phyloP scores from a whole-genome alignment of 2,888 invertebrate genomes.

The Achlya flavicornis region DNA sequence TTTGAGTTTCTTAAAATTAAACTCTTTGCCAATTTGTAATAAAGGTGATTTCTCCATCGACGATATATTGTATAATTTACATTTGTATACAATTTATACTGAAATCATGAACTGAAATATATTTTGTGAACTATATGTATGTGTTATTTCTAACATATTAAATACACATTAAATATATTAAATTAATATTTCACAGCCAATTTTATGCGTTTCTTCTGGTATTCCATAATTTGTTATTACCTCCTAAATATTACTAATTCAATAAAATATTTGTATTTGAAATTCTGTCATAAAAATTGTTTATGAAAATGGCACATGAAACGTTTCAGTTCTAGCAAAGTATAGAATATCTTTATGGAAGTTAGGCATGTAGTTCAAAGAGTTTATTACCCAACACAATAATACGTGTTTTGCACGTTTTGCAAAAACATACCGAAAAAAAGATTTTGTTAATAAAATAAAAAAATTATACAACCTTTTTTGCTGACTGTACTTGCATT shows the following conservation, averaged over 20 bases:
- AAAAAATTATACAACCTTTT: too few relatives aligned
- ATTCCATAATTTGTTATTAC: background rate
- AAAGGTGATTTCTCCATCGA: background rate
- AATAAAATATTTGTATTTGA: background rate
- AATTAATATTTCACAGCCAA: background rate
- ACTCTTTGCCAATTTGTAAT: background rate
- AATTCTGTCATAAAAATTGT: too few relatives aligned
- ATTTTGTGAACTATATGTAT: background rate
- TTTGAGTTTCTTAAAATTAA: background rate
- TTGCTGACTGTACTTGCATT: too few relatives aligned
- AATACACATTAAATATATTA: background rate
- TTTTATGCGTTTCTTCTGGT: conserved; percentile 6
- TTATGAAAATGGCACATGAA: too few relatives aligned
- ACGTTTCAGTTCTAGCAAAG: too few relatives aligned
- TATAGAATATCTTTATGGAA: too few relatives aligned
- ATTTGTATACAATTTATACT: background rate
- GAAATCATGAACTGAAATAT: background rate
- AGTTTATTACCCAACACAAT: too few relatives aligned
- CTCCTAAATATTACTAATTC: background rate
- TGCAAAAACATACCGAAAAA: too few relatives aligned
- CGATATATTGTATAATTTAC: background rate
- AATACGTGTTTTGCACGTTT: too few relatives aligned
- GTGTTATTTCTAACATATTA: background rate
- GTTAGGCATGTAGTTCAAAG: too few relatives aligned
- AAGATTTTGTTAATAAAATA: too few relatives aligned